These are phyloP conservation scores for Pristionchus fissidentatus DNA, from an alignment of 2,888 invertebrate genomes.

Conservation along the genomic window DNA sequence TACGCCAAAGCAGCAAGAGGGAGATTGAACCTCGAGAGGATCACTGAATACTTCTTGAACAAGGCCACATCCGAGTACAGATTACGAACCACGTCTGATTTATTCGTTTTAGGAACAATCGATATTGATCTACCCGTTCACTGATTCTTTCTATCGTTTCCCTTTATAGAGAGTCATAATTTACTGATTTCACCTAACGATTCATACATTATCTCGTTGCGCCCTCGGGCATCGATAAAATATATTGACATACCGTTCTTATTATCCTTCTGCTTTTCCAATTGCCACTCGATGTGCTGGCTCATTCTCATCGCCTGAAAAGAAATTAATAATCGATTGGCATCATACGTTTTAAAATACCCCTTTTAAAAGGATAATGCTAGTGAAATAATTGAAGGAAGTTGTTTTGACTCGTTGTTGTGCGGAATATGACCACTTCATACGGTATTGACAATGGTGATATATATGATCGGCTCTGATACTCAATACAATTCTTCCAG, in stretches of 20 bases:
- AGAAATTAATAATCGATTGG: neutral
- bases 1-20: slow-evolving; percentile 42
- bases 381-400: too few species aligned
- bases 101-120: neutral
- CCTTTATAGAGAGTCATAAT: too few species aligned
- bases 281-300: slow-evolving; percentile 35
- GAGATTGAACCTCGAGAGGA: slow-evolving; percentile 39
- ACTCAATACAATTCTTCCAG: neutral
- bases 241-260: neutral
- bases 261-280: slow-evolving; percentile 40
- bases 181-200: too few species aligned
- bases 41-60: neutral
- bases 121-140: neutral
- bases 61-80: neutral
- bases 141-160: neutral
- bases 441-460: neutral
- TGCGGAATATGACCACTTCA: neutral
- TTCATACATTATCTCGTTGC: too few species aligned
- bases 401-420: too few species aligned
- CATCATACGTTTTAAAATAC: too few species aligned
- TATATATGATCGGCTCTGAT: neutral
- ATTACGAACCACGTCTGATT: neutral
- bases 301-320: slow-evolving; percentile 3
- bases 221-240: too few species aligned
- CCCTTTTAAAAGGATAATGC: too few species aligned